Evolutionary conservation across 2,888 invertebrate species (phyloP), one percentile per base, ranked within the genome.

Genomic region (Unio delphinus): DNA sequence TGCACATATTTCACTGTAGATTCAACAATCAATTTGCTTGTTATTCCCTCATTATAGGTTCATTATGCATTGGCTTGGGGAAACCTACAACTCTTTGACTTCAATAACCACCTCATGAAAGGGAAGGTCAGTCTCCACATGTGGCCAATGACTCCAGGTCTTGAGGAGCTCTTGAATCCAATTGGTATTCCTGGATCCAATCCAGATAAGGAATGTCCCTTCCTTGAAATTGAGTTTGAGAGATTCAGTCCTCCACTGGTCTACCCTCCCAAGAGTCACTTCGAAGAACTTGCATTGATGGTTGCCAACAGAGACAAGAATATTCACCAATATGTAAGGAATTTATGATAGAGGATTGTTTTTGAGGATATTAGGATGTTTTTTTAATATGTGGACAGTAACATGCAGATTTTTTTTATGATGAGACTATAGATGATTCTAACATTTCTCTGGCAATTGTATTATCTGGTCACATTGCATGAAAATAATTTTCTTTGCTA

Each of bases 81-180:
- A 56, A 93, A 92, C 82, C 83, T 92, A 54, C 91, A 91, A 75
- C 79, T 93, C 76, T 92, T 92, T 85, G 92, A 93, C 83, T 92
- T 91, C 87, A 89, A 90, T 76, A 89, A 90, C 65, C 87, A 90
- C 28, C 84, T 92, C n/a, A 82, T 91, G 65, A 89, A 89, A 69
- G 92, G 91, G 65, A 91, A 91, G 80, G 83, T 89, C 54, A 90
- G 90, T 64, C 84, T 92, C 2, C 88, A 91, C 76, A 83, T 92
- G 62, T 92, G 92, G 91, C 90, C 91, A 1, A 90, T 88, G 80
- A 87, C 88, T 11, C 88, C 87, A 64, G 88, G 87, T n/a, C 81
- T 86, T 73, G 89, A 89, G 70, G 88, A 89, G 54, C 76, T 87
- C 11, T 76, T 90, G 60, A 88, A 89, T 74, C 89, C 89, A 18